Evolutionary conservation across 37 sponge, comb jelly and placozoan species (phyloP), one percentile per base, ranked within the genome.

Genomic region (Hormiphora californensis): DNA sequence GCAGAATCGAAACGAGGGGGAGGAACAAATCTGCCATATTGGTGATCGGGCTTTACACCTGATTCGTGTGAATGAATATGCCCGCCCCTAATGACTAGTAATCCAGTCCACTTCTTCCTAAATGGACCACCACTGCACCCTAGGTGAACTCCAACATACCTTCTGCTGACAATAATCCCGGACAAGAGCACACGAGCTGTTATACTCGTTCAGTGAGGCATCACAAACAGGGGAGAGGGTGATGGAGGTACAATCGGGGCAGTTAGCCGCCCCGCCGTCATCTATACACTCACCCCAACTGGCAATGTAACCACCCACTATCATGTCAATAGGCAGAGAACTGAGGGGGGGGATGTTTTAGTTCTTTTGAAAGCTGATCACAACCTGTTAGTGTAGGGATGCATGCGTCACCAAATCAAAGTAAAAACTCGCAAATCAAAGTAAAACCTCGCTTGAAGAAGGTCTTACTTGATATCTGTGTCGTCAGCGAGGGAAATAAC

Each of bases 181-280:
- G 11, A 40, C 81, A 23, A 73, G 81, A 1, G 40, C 81, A 33
- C 81, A 73, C 40, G 46, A 43, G 81, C 35, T 73, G 44, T 43
- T 15, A 36, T n/a, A 73, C 41, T 73, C 81, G n/a, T 23, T 25
- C 21, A 73, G 81, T 43, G 46, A 43, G 81, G 36, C 43, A 36
- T 73, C 81, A 36, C 81, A 73, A 27, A 73, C 35, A 12, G 61
- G 61, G 61, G 61, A 57, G 4, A n/a, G 12, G 8, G 27, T 36
- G 1, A 39, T 40, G 0, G 39, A 43, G 35, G 81, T 40, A 40
- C 81, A 73, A 30, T 73, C 81, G 1, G 81, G 81, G 25, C 81
- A 73, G 81, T 73, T 27, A 2, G 46, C 81, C 44, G 46, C 81
- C 1, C 81, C 44, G 17, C 44, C 81, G 32, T 33, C 81, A 5